A percentile compares a stretch with the other conserved stretches of the same genome.
phyloP scores from a whole-genome alignment of 2,888 invertebrate species.

The Scaptomyza polygonia region DNA sequence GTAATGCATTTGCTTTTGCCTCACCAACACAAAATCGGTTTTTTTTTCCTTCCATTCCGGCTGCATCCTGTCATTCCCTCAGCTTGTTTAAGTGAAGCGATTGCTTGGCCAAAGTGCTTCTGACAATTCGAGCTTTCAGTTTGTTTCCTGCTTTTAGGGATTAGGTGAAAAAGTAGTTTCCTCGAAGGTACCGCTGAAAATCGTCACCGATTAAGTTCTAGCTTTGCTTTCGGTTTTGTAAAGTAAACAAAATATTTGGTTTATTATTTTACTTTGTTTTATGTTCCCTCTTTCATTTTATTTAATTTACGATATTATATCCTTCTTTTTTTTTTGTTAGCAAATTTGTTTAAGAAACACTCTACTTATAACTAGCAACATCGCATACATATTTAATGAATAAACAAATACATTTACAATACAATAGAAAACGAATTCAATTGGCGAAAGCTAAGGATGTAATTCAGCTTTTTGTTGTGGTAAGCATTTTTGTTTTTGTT shows the following conservation, averaged over 20 bases:
- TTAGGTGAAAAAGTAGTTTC: no score
- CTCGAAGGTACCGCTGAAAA: no score
- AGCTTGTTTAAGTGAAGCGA: no score
- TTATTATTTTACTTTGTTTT: constrained; percentile 12
- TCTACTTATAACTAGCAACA: constrained; percentile 75
- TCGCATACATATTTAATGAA: constrained; percentile 68
- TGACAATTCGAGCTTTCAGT: background rate
- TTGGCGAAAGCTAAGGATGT: constrained; percentile 32
- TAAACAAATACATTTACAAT: constrained; percentile 68
- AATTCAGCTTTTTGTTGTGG: constrained; percentile 5
- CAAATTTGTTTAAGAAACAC: constrained; percentile 70
- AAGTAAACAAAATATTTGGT: background rate
- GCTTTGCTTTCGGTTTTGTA: no score
- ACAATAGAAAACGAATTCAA: constrained; percentile 29
- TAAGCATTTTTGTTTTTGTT: constrained; percentile 24
- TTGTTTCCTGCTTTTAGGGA: background rate
- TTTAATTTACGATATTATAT: constrained; percentile 49
- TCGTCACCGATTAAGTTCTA: background rate
- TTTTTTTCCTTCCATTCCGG: no score
- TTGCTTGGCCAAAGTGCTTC: background rate
- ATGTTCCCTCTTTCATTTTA: constrained; percentile 52
- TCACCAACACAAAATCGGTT: no score
- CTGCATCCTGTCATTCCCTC: no score
- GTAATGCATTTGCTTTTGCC: no score
- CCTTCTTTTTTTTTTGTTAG: constrained; percentile 53